Base-by-base conservation (phyloP, 2,797 vertebrate species). In the Intellagama lesueurii region DNA sequence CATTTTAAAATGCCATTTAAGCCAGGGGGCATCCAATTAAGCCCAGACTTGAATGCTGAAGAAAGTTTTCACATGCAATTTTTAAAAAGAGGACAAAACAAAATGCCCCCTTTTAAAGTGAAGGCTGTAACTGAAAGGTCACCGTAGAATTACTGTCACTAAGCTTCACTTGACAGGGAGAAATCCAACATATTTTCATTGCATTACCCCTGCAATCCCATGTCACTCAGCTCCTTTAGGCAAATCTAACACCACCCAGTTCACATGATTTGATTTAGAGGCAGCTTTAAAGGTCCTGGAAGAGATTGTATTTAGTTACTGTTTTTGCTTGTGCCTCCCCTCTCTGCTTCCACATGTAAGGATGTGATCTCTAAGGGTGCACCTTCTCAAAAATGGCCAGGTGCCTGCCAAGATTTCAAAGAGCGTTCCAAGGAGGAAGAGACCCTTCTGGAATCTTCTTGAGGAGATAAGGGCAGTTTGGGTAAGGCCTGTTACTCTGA, bases 201-300 rank as follows among this genome's bases (percentile, higher is more conserved):
- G 86, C 85, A 87, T 94, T 94, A 91, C 89, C 93, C 87, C 91
- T 72, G 9, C 0, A 35, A 87, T 81, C 76, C 70, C 84, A 72
- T 49, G 87, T 91, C 66, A 49, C 87, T 85, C 83, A 77, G 89
- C 66, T 87, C 89, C 85, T 90, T 91, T 76, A 87, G 94, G 91
- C 85, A 89, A 68, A 83, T 87, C 88, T 92, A 92, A 94, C 30
- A 89, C 91, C 79, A 6, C 1, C 73, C 72, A 64, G 88, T 93
- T 93, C 81, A 95, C 22, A 80, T 88, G 92, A 92, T 94, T 89
- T 90, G 85, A 86, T 93, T 88, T 86, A 3, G 87, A 91, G 91
- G 89, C 83, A 92, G 87, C 92, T 93, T 94, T 93, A 91, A 94
- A 94, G 90, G 91, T 93, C 91, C 91, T 77, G 68, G 64, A 47